Evolutionary conservation across 2,797 vertebrate species (phyloP).

Genomic region (Syndactyla subalaris): DNA sequence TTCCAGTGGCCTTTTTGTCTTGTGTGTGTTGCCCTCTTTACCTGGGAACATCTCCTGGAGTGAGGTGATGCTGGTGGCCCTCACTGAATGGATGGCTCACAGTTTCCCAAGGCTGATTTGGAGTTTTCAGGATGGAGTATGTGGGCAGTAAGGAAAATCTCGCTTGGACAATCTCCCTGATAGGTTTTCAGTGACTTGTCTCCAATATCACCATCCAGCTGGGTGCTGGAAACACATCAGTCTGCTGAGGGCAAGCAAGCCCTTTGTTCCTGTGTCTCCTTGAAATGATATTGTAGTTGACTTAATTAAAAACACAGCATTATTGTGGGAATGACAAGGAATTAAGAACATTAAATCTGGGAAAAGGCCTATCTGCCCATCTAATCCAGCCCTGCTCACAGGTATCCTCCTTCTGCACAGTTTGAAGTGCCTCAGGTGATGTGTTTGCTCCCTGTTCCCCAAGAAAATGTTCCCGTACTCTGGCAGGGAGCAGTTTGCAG

Average conservation of each 20-base stretch:
- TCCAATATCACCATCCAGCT: background rate
- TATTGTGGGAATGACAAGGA: background rate
- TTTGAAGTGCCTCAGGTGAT: background rate
- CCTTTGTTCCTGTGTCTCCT: background rate
- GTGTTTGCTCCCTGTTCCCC: background rate
- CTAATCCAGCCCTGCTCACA: background rate
- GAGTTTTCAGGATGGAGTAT: background rate
- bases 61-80: background rate
- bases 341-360: conserved; percentile 25
- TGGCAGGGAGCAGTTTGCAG: background rate
- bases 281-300: background rate
- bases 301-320: conserved; percentile 25
- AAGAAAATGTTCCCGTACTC: background rate
- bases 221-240: background rate
- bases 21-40: background rate
- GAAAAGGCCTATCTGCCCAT: background rate
- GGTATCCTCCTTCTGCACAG: background rate
- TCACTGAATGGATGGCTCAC: rapidly evolving
- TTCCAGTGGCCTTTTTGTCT: background rate
- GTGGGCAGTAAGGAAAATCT: background rate
- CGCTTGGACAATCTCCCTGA: background rate
- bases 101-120: background rate
- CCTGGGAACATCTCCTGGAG: background rate
- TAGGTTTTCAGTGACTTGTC: background rate
- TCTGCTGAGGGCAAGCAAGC: background rate